Conservation (phyloP, 2,888 invertebrate genomes). For the Diadromus collaris region DNA sequence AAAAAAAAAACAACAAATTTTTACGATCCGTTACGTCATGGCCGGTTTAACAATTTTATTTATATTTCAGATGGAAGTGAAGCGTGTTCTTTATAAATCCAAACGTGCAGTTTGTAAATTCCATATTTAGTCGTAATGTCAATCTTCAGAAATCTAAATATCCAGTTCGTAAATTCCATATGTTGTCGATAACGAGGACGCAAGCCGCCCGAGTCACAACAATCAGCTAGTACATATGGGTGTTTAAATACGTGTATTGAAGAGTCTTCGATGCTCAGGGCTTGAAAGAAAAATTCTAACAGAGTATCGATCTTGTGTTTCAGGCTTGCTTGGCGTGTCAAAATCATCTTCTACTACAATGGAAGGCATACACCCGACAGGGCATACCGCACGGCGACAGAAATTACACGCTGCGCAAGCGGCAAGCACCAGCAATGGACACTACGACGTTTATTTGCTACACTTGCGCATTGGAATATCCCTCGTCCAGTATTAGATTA, state of each 20-base stretch:
- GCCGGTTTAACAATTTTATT: too few species aligned
- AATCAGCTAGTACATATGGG: neutral
- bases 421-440: constrained; percentile 85
- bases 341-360: constrained; percentile 92
- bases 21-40: too few species aligned
- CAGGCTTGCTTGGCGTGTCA: constrained; percentile 93
- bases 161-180: too few species aligned
- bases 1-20: neutral
- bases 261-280: neutral
- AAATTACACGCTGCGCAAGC: constrained; percentile 90
- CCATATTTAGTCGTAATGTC: too few species aligned
- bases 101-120: too few species aligned
- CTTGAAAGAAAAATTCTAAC: neutral
- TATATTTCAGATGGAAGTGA: too few species aligned
- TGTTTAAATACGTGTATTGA: neutral
- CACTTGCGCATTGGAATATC: constrained; percentile 92
- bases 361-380: constrained; percentile 88
- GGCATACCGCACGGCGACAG: constrained; percentile 89
- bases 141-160: too few species aligned
- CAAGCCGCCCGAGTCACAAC: neutral
- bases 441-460: constrained; percentile 92
- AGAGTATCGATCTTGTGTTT: constrained; percentile 70
- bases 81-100: too few species aligned
- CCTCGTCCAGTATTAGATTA: constrained; percentile 89
- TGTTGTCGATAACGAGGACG: too few species aligned